Base-by-base conservation (phyloP, 2,888 invertebrate species). In the Heliothis peltigera region DNA sequence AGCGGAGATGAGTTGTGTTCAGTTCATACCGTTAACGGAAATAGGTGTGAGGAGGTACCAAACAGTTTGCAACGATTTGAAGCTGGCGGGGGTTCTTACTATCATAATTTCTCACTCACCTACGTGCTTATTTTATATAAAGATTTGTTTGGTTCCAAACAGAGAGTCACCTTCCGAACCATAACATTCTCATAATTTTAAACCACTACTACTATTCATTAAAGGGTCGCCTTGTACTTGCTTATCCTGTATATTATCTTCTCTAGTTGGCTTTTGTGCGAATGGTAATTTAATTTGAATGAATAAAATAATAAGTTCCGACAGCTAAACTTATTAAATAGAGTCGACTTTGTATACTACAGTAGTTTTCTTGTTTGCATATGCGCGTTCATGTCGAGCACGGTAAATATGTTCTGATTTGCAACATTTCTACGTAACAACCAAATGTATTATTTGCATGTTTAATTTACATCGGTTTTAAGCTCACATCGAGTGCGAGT, bases 371-470 rank as follows among this genome's bases (percentile, higher is more conserved):
- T 71, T 67, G 55, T 71, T 67, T 64, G 47, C 55, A 60, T 70
- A 57, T 35, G 25, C 53, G 28, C 48, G 57, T 56, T 63, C 62
- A 63, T 56, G 67, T 59, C 19, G 22, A 60, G 60, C 58, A 46
- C 43, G 53, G 55, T 60, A 59, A 68, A 69, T 64, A 72, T 57
- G 62, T 59, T 53, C 55, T 58, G 70, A 73, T 77, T 77, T 70
- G 19, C 57, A 48, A 70, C 55, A 76, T 53, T 77, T 63, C 46
- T 57, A 57, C 58, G 48, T 47, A 63, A 65, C 55, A 35, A 54
- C 46, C 44, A 35, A 67, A 64, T 76, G 58, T 62, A 68, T 72
- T 75, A 77, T 77, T 76, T 72, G 65, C 63, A 69, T 77, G 52
- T 58, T 64, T n/a, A 63, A 76, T 76, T 62, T 58, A 59, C 46